Base-by-base conservation (phyloP, 2,797 vertebrate genomes). In the Gorsachius magnificus region DNA sequence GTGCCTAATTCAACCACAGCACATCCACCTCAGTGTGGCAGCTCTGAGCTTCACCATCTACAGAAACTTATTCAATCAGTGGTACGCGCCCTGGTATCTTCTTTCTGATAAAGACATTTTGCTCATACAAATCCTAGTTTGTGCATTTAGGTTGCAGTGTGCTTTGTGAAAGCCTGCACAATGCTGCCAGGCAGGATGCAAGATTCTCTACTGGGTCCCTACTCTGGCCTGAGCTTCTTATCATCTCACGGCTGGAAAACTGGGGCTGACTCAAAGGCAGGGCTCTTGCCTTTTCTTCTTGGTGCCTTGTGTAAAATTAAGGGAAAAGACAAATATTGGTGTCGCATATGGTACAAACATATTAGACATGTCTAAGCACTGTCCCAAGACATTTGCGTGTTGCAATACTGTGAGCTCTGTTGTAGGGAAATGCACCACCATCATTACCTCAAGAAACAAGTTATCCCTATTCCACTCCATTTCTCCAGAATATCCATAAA, bases 21-120 rank as follows among this genome's bases (percentile, higher is more conserved):
- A 93, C 0, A 0, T 33, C 29, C 48, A 46, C 36, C 61, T 54
- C 16, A 17, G 70, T 7, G 2, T 1, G 3, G 70, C 61, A 80
- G 43, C 29, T 77, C 46, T n/a, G 35, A 1, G 2, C 1, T 9
- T 38, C 65, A 70, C 20, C 38, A 29, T 8, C 45, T 45, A n/a
- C 31, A 86, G 19, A 83, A 70, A 74, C 4, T 13, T 46, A 38
- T 5, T 72, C 38, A 41, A 28, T 16, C 61, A 60, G 33, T 8
- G 11, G 35, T n/a, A 35, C 9, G 3, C 28, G 31, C 12, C 50
- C 36, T 11, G 9, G 4, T 29, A 46, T 13, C 31, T 84, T 35
- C 64, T 35, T 68, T 79, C 60, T 43, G 38, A 58, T 22, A 38
- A 63, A 63, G 56, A 38, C 4, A 6, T n/a, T 78, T 83, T 86